Base-by-base conservation (phyloP, 2,888 invertebrate species). In the Thecophora atra region DNA sequence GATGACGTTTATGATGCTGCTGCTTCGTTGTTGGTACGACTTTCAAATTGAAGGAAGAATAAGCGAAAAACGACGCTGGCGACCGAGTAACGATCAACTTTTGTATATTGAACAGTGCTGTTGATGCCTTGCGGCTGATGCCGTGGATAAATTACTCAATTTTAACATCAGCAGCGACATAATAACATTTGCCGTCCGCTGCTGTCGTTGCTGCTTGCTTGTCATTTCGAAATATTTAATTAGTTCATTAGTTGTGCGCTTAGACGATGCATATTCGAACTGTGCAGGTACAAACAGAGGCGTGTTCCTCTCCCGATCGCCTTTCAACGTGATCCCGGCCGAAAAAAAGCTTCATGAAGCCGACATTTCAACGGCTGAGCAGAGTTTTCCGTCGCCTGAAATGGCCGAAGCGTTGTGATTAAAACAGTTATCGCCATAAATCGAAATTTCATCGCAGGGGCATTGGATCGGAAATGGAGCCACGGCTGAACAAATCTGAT, bases 91-190 rank as follows among this genome's bases (percentile, higher is more conserved):
- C 15, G 47, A 26, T 11, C 44, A 24, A 17, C 17, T 26, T 47
- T 47, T 67, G 56, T 47, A 56, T 69, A 70, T 70, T 52, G 63
- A 70, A 63, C 70, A 69, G 42, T 58, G 21, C 47, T 70, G 52
- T 69, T 70, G 62, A 70, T 70, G 62, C 51, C 62, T 21, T 37
- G 28, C 19, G 30, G 58, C 30, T 76, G 76, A 76, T 78, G 80
- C 78, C 83, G 81, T 81, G 82, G 80, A 83, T 84, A 83, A 84
- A 83, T 84, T 83, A 83, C 83, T 83, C 84, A 83, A 84, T 83
- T 84, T 84, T 82, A 78, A 80, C 83, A 73, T 71, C 76, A 75
- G 76, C 74, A 76, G 74, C 69, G 72, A 75, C 75, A 76, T 72
- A 73, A 62, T 52, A 72, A 65, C 70, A 72, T 67, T 70, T 72